These are phyloP conservation scores for Cottoperca gobio DNA, from an alignment of 2,797 vertebrate genomes.

Conservation along the genomic window DNA sequence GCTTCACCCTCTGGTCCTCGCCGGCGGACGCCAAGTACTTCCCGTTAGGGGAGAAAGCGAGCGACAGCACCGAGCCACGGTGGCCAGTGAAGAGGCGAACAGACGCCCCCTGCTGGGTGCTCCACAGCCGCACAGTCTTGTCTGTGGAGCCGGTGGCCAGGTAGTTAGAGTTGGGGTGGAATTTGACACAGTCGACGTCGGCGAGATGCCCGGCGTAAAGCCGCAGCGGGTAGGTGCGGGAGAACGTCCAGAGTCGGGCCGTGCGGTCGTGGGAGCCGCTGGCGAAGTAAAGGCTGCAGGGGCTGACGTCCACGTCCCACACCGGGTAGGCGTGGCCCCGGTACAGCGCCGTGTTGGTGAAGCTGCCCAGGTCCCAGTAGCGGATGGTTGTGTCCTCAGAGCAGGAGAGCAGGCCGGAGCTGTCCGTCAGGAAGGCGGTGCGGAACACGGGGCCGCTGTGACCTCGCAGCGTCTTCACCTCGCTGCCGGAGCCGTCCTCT, in stretches of 20 bases:
- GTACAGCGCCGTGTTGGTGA: slow-evolving; percentile 96
- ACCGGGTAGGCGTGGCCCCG: slow-evolving; percentile 95
- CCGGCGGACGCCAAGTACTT: slow-evolving; percentile 95
- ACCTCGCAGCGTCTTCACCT: slow-evolving; percentile 92
- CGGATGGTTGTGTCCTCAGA: slow-evolving; percentile 96
- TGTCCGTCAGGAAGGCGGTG: slow-evolving; percentile 92
- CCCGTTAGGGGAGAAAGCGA: slow-evolving; percentile 95
- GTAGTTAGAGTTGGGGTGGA: slow-evolving; percentile 98
- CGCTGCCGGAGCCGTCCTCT: slow-evolving; percentile 87
- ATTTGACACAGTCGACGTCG: slow-evolving; percentile 95
- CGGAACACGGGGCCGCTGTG: slow-evolving; percentile 96
- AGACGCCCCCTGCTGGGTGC: slow-evolving; percentile 93
- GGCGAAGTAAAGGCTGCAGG: slow-evolving; percentile 95
- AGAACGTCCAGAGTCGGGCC: slow-evolving; percentile 94
- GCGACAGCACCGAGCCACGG: slow-evolving; percentile 91
- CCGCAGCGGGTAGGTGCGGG: slow-evolving; percentile 93
- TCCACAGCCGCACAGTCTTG: slow-evolving; percentile 97
- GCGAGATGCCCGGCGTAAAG: slow-evolving; percentile 94
- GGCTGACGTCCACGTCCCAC: slow-evolving; percentile 96
- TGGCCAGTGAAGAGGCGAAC: slow-evolving; percentile 97
- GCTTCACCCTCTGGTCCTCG: slow-evolving; percentile 94
- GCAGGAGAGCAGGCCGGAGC: slow-evolving; percentile 95
- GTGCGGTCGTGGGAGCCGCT: slow-evolving; percentile 94
- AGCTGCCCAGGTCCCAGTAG: slow-evolving; percentile 95
- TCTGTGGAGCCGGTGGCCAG: slow-evolving; percentile 94